Conservation (phyloP, 2,113 vertebrate genomes). For the Xiphorhynchus elegans region DNA sequence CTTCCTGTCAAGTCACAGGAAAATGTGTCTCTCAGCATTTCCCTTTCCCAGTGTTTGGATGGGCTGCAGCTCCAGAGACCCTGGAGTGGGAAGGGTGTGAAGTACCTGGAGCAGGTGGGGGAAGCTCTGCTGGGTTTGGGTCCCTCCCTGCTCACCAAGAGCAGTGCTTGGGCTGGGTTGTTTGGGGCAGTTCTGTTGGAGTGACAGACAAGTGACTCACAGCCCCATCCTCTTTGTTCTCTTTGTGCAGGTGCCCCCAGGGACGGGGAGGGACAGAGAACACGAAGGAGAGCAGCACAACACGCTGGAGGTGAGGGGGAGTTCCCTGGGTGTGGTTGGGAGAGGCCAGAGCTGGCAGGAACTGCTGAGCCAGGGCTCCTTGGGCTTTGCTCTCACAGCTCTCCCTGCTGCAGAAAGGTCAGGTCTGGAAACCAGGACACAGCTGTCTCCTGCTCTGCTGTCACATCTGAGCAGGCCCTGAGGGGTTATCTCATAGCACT, state of each 20-base stretch:
- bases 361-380: not conserved
- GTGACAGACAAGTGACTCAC: not conserved
- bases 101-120: not conserved
- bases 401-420: not conserved
- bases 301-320: not conserved
- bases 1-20: not conserved
- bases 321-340: not conserved
- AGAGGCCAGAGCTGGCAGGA: not conserved
- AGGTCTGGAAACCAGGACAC: not conserved
- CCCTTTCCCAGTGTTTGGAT: not conserved
- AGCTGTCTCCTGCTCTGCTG: not conserved
- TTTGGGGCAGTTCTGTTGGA: not conserved
- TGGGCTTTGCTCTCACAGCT: not conserved
- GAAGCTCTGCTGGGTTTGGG: not conserved
- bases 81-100: not conserved
- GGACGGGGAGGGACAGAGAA: not conserved
- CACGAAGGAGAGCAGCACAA: not conserved
- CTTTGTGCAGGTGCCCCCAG: not conserved
- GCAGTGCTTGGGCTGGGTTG: not conserved
- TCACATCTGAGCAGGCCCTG: rapidly evolving
- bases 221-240: not conserved
- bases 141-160: not conserved
- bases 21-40: not conserved
- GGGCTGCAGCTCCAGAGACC: not conserved
- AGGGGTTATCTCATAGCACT: not conserved